Base-by-base conservation (phyloP, 2,888 invertebrate genomes). In the Calephelis perditalis region DNA sequence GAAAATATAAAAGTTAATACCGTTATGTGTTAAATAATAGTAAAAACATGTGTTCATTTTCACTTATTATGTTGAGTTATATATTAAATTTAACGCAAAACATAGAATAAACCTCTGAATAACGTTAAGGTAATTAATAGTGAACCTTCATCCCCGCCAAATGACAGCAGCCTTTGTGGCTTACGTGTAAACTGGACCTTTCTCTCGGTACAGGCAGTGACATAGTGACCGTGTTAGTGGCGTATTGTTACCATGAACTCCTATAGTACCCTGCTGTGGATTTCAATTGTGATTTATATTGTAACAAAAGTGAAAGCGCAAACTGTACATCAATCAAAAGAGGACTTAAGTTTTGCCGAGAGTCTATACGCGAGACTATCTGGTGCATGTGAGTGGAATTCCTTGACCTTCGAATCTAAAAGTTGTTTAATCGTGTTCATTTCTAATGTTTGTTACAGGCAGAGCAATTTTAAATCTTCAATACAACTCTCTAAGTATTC, bases 141-240 rank as follows among this genome's bases (percentile, higher is more conserved):
- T 9, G 45, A 46, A 59, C 59, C 59, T 59, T 84, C 79, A 70
- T 78, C 88, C 87, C 88, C 84, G 74, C 85, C 81, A 74, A 70
- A 71, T 12, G 47, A 35, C 59, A 35, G 66, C 73, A 71, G 69
- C 66, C 70, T 65, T 70, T 68, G 75, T 70, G 67, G 72, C 72
- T 64, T 63, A 54, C 59, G 61, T 61, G 69, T 64, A 65, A 76
- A 71, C 79, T 68, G 63, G 73, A 77, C 89, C 87, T 87, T 86
- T 88, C 88, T 86, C 87, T 86, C 71, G 68, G 70, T 68, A 71
- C 77, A 75, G 81, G 73, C 85, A 86, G 86, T 86, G 87, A 80
- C 85, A 86, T 75, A 82, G 86, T 86, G 85, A 83, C 87, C 86
- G 87, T 81, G 84, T 77, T 77, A 71, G 77, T 78, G 75, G 71